phyloP scores from a whole-genome alignment of 2,797 vertebrate genomes.

The Graptemys geographica region DNA sequence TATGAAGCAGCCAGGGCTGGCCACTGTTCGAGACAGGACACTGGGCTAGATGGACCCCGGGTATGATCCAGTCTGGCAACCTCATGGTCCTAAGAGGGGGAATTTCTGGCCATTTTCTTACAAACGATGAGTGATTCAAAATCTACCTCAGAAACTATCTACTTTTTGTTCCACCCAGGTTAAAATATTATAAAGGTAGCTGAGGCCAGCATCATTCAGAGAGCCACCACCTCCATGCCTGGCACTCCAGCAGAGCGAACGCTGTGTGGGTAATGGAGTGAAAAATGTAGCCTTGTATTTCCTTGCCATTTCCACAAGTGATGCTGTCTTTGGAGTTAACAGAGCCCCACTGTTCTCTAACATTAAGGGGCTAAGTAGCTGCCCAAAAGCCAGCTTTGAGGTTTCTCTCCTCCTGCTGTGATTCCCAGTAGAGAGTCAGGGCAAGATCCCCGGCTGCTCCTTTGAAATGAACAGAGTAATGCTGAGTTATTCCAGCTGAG shows the following conservation, averaged over 20 bases:
- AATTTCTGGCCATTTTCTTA: not conserved
- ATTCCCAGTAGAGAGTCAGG: not conserved
- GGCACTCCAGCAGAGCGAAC: not conserved
- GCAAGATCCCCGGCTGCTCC: not conserved
- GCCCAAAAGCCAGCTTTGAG: not conserved
- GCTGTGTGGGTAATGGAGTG: not conserved
- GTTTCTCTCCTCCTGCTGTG: not conserved
- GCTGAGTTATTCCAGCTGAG: not conserved
- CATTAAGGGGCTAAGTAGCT: not conserved
- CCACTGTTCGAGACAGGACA: not conserved
- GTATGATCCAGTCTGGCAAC: not conserved
- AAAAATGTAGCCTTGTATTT: not conserved
- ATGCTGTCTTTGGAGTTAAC: not conserved
- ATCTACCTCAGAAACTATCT: not conserved
- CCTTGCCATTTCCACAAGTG: not conserved
- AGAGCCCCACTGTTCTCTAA: not conserved
- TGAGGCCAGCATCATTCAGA: not conserved
- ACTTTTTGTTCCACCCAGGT: not conserved
- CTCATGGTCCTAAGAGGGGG: not conserved
- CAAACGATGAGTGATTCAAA: not conserved
- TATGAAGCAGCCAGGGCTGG: not conserved
- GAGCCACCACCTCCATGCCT: not conserved
- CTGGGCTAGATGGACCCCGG: not conserved
- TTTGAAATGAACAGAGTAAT: not conserved
- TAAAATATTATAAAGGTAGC: not conserved